Evolutionary conservation across 2,113 vertebrate genomes (phyloP).

Genomic region (Thinocorus orbignyianus): DNA sequence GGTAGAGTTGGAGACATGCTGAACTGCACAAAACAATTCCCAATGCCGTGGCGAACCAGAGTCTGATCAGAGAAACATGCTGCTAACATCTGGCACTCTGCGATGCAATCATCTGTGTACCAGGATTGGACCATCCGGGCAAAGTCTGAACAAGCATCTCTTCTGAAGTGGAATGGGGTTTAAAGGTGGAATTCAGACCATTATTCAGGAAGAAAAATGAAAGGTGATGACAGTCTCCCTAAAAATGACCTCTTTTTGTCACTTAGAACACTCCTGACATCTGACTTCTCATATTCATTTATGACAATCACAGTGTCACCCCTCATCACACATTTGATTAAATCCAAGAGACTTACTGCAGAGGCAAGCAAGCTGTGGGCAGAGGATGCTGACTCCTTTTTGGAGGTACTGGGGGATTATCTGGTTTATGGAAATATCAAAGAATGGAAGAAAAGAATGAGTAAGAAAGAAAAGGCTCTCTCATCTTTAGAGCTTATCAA

Average conservation of each 20-base stretch:
- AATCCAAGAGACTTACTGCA: not conserved
- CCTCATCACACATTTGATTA: not conserved
- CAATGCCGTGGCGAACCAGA: not conserved
- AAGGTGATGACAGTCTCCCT: not conserved
- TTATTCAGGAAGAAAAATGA: not conserved
- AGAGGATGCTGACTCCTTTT: not conserved
- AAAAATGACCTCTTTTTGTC: not conserved
- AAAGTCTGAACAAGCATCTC: not conserved
- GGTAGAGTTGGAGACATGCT: not conserved
- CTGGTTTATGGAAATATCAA: not conserved
- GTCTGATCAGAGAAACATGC: not conserved
- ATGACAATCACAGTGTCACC: not conserved
- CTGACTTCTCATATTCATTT: not conserved
- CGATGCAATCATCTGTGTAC: not conserved
- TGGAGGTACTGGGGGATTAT: not conserved
- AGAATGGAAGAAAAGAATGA: not conserved
- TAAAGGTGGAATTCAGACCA: not conserved
- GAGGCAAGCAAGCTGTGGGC: not conserved
- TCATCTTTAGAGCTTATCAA: not conserved
- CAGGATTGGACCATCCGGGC: rapidly evolving
- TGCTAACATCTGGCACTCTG: not conserved
- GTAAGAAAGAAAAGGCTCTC: not conserved
- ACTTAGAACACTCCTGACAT: not conserved
- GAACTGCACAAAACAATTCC: not conserved
- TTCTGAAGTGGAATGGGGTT: rapidly evolving